These are phyloP conservation scores for Pogonomyrmex barbatus DNA, from an alignment of 1,140 invertebrate genomes.

Conservation along the genomic window DNA sequence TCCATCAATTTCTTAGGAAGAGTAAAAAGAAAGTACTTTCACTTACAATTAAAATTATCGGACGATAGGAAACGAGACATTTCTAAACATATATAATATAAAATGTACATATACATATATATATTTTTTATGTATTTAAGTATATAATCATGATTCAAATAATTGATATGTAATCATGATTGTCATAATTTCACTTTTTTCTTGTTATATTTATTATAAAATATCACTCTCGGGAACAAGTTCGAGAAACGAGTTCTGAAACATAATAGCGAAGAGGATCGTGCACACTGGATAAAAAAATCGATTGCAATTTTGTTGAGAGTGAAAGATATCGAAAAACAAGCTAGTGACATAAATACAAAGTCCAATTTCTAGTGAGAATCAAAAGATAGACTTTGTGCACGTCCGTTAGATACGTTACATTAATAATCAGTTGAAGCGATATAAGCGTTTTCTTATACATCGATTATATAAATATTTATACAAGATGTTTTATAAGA, in stretches of 20 bases:
- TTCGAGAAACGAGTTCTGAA: not conserved
- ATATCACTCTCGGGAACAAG: not conserved
- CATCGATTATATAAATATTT: too few species aligned
- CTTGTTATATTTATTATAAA: not conserved
- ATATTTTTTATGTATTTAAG: not conserved
- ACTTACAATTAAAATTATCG: not conserved
- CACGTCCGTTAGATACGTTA: not conserved
- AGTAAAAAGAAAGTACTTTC: slow-evolving; percentile 19
- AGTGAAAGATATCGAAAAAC: not conserved
- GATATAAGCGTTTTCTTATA: not conserved
- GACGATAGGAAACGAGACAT: not conserved
- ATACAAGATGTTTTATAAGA: too few species aligned
- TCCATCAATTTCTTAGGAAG: slow-evolving; percentile 6
- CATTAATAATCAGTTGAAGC: not conserved
- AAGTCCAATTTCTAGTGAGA: not conserved
- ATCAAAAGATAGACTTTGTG: slow-evolving; percentile 37
- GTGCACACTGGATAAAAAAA: not conserved
- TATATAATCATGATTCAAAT: not conserved
- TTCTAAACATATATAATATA: too few species aligned
- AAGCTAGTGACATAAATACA: not conserved
- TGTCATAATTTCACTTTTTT: not conserved
- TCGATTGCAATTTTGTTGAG: not conserved
- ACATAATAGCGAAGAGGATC: not conserved
- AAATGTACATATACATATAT: too few species aligned
- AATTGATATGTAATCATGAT: too few species aligned